These are phyloP conservation scores for Corythoichthys intestinalis DNA, from an alignment of 2,113 vertebrate genomes.

Conservation along the genomic window DNA sequence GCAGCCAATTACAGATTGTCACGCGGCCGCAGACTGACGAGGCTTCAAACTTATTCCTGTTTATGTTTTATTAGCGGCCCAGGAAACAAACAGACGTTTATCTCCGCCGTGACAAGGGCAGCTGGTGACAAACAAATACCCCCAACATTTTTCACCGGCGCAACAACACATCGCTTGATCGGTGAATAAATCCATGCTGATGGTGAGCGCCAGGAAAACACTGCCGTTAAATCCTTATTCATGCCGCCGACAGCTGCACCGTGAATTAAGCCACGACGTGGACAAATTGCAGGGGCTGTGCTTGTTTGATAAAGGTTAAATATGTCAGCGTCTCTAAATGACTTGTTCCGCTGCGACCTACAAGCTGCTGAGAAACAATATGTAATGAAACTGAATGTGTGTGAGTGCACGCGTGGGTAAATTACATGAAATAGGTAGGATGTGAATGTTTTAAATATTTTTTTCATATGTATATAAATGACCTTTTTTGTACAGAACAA, in stretches of 20 bases:
- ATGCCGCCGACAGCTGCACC: not conserved
- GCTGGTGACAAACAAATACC: not conserved
- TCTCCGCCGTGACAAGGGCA: constrained; percentile 2
- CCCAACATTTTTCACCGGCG: not conserved
- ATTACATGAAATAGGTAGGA: too few relatives aligned
- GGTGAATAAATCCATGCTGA: not conserved
- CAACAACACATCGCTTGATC: not conserved
- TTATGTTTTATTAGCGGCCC: constrained; percentile 32
- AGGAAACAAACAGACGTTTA: constrained; percentile 43
- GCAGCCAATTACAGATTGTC: constrained; percentile 43
- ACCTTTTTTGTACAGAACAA: too few relatives aligned
- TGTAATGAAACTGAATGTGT: not conserved
- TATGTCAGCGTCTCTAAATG: not conserved
- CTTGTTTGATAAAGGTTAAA: constrained; percentile 7
- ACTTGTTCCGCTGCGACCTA: not conserved
- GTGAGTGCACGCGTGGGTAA: not conserved
- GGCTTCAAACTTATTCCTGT: constrained; percentile 37
- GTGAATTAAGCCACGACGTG: not conserved
- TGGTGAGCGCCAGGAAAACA: not conserved
- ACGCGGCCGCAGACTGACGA: constrained; percentile 22
- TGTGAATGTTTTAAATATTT: too few relatives aligned
- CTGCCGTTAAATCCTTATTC: not conserved
- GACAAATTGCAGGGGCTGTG: not conserved
- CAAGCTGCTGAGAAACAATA: not conserved
- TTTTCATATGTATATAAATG: too few relatives aligned